Evolutionary conservation across 2,888 invertebrate species (phyloP).

Genomic region (Pediacus dermestoides): DNA sequence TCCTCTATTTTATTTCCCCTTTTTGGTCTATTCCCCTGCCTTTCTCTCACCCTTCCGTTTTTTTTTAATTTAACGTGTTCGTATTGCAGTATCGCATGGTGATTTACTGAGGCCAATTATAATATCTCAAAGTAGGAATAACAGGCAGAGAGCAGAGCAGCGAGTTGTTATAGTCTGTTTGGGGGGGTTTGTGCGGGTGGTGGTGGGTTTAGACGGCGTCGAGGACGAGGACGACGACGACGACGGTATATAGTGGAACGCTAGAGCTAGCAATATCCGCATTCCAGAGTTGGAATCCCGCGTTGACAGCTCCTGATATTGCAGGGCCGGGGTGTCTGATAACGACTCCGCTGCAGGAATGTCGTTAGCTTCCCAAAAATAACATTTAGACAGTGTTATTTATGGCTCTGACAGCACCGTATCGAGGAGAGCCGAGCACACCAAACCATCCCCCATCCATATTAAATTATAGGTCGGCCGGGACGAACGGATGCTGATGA

Average conservation of each 20-base stretch:
- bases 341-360: constrained; percentile 48
- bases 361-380: constrained; percentile 52
- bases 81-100: constrained; percentile 11
- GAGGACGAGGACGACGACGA: too few species aligned
- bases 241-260: too few species aligned
- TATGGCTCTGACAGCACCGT: constrained; percentile 43
- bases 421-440: constrained; percentile 14
- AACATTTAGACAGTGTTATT: constrained; percentile 51
- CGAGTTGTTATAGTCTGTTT: too few species aligned
- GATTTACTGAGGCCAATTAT: constrained; percentile 20
- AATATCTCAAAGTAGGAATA: constrained; percentile 11
- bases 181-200: neutral
- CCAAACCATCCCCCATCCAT: constrained; percentile 28
- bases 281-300: constrained; percentile 46
- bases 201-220: constrained; percentile 16
- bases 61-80: constrained; percentile 3
- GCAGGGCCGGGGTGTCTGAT: constrained; percentile 45
- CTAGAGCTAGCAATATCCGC: constrained; percentile 47
- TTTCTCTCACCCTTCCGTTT: too few species aligned
- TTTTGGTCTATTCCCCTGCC: too few species aligned
- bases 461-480: constrained; percentile 37
- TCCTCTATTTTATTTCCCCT: too few species aligned
- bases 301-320: constrained; percentile 41
- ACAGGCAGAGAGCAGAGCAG: too few species aligned
- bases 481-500: too few species aligned